Conservation (phyloP, 2,797 vertebrate genomes). For the Scomberomorus guttatus region DNA sequence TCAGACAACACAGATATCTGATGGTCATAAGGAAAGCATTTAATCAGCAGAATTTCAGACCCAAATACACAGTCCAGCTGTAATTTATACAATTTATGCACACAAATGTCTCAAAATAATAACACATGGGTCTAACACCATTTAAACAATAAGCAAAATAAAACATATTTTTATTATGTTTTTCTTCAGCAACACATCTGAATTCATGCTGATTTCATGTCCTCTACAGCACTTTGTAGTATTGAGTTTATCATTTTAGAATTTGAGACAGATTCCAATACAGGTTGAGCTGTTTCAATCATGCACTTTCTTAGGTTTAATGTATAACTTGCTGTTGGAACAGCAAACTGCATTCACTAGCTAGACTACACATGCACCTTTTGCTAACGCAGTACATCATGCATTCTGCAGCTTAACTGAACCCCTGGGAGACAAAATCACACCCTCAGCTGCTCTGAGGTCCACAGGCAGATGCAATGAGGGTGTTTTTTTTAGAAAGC, state of each 20-base stretch:
- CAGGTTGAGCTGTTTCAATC: conserved; percentile 27
- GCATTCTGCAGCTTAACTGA: conserved; percentile 48
- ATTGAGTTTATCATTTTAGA: not conserved
- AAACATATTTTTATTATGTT: conserved; percentile 25
- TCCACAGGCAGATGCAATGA: conserved; percentile 1
- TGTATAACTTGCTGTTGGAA: conserved; percentile 19
- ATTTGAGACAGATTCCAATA: conserved; percentile 18
- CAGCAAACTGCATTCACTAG: conserved; percentile 51
- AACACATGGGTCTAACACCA: conserved; percentile 35
- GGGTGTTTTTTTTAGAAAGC: conserved; percentile 9
- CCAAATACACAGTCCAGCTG: conserved; percentile 59
- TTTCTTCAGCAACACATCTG: conserved; percentile 31
- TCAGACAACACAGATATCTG: not conserved
- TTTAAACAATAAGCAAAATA: conserved; percentile 41
- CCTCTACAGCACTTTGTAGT: conserved; percentile 2
- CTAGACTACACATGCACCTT: conserved; percentile 65
- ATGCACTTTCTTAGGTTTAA: conserved; percentile 59
- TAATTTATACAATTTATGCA: conserved; percentile 43
- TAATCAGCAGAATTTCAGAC: conserved; percentile 58
- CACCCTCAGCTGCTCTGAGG: conserved; percentile 18
- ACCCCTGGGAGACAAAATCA: conserved; percentile 3
- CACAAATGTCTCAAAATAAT: conserved; percentile 51
- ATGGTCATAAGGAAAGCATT: conserved; percentile 52
- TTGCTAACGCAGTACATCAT: conserved; percentile 52
- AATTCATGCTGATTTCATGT: conserved; percentile 34